Evolutionary conservation across 2,888 invertebrate species (phyloP), one percentile per base, ranked within the genome.

Genomic region (Pristionchus arcanus): DNA sequence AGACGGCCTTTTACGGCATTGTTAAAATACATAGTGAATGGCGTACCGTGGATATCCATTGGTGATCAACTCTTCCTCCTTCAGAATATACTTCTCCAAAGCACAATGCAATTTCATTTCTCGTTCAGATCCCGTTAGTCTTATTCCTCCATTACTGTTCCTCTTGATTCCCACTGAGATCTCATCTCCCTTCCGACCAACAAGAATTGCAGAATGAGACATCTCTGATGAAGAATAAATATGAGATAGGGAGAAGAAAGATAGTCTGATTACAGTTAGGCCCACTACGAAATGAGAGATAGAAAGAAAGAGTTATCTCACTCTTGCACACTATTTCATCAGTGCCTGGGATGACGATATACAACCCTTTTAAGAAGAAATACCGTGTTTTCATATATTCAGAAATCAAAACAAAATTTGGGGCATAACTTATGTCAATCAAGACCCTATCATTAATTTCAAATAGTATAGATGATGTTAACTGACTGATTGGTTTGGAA

Each of bases 21-120:
- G 42, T 7, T 49, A 49, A 49, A 9, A 0, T 3, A 49, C 42
- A 49, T 3, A 11, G 42, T 49, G 42, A 49, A 49, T 49, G 42
- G 42, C 49, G 4, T 15, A 89, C 89, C 89, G 37, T 28, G 89
- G 89, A 89, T 63, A 89, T 83, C 89, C 89, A 83, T 89, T 89
- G n/a, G 37, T 28, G 19, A 77, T 83, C 21, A 94, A 87, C 59
- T 93, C 92, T 25, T 92, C 92, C 15, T 90, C 81, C 16, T 91
- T 91, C 84, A 94, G 63, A 85, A 92, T 93, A 31, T 91, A 89
- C 15, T 90, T 90, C 5, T 85, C 63, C 15, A 94, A 90, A 0
- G 88, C 87, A 16, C 83, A 77, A 84, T 92, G 91, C 7, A 94
- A 90, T 55, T 91, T 91, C 3, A 89, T 90, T 49, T 89, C 85